These are phyloP conservation scores for Circaetus gallicus DNA, from an alignment of 2,113 vertebrate genomes.

Conservation along the genomic window DNA sequence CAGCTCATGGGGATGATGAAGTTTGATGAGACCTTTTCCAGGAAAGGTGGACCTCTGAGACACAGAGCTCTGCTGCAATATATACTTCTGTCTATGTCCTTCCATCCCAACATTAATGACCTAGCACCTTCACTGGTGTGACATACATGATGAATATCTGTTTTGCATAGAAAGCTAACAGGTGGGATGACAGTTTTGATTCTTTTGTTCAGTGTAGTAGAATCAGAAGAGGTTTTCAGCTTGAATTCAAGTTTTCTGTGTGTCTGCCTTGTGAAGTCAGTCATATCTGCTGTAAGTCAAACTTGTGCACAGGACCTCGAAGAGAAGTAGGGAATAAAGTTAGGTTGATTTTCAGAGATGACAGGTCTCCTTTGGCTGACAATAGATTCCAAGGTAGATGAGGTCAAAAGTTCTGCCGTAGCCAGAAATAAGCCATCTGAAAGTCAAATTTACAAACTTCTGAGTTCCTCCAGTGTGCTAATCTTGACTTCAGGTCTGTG, in stretches of 20 bases:
- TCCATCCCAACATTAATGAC: background rate
- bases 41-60: background rate
- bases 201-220: background rate
- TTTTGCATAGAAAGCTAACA: background rate
- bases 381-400: background rate
- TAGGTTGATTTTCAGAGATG: background rate
- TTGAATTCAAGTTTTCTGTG: background rate
- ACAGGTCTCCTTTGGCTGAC: background rate
- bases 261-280: background rate
- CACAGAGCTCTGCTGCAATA: background rate
- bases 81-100: background rate
- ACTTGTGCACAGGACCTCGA: background rate
- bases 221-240: background rate
- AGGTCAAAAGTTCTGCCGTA: background rate
- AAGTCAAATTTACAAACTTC: background rate
- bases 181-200: background rate
- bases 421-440: background rate
- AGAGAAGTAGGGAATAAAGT: background rate
- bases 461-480: accelerated
- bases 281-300: background rate
- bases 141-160: background rate
- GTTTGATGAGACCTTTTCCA: background rate
- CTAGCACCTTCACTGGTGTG: background rate
- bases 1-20: background rate
- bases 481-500: background rate